Evolutionary conservation across 2,113 vertebrate species (phyloP).

Genomic region (Alosa alosa): DNA sequence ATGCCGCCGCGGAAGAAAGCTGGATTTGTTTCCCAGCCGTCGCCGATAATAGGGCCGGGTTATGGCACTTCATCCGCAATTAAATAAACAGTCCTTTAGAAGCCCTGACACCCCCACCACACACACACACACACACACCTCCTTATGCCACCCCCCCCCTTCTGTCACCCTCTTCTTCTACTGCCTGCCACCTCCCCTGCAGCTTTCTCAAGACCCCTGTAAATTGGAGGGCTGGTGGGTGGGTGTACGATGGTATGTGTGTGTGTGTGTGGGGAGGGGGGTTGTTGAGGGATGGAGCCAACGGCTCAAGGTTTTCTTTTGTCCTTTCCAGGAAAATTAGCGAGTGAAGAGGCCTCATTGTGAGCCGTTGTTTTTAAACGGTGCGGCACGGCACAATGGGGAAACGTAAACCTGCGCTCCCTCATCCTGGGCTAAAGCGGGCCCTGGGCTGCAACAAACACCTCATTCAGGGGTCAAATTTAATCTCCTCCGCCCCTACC

Average conservation of each 20-base stretch:
- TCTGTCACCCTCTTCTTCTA: constrained; percentile 11
- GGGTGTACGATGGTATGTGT: constrained; percentile 3
- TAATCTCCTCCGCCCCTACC: constrained; percentile 78
- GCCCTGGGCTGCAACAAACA: constrained; percentile 79
- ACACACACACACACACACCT: neutral
- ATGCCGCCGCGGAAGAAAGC: constrained; percentile 65
- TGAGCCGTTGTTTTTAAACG: constrained; percentile 70
- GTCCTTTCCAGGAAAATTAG: constrained; percentile 62
- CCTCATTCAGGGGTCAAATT: constrained; percentile 84
- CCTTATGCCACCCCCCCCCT: constrained; percentile 30
- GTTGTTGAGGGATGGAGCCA: constrained; percentile 17
- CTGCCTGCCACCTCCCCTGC: neutral
- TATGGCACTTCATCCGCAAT: constrained; percentile 63
- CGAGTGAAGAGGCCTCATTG: constrained; percentile 63
- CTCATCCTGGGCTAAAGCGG: constrained; percentile 68
- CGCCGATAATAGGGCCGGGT: constrained; percentile 57
- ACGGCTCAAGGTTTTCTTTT: constrained; percentile 55
- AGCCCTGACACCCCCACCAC: constrained; percentile 47
- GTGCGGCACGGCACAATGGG: constrained; percentile 67
- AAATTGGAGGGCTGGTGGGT: neutral
- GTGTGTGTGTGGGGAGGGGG: neutral
- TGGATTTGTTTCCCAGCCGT: constrained; percentile 63
- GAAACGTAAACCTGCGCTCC: constrained; percentile 69
- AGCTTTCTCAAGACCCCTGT: constrained; percentile 33
- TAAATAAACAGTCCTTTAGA: constrained; percentile 66